phyloP scores from a whole-genome alignment of 1,140 invertebrate genomes.

The Zaprionus inermis region DNA sequence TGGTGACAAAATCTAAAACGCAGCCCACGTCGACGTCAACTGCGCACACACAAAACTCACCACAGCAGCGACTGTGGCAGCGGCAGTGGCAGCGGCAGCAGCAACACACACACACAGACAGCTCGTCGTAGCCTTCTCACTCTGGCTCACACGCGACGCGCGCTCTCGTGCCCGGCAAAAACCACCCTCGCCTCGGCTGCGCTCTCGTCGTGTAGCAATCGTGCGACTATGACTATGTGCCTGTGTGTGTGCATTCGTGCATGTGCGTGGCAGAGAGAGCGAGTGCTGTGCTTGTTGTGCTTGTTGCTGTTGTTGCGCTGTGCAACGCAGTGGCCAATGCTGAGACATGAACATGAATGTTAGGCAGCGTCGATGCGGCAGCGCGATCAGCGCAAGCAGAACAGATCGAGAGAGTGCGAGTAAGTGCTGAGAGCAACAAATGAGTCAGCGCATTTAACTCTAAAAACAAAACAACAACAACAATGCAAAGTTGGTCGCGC shows the following conservation, averaged over 20 bases:
- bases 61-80: conserved; percentile 52
- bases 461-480: background rate
- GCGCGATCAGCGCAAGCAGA: background rate
- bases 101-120: background rate
- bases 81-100: conserved; percentile 1
- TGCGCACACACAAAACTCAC: conserved; percentile 55
- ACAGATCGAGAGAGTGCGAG: background rate
- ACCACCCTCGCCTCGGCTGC: background rate
- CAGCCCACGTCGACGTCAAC: conserved; percentile 28
- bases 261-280: background rate
- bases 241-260: background rate
- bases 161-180: background rate
- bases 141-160: background rate
- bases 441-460: too few species aligned
- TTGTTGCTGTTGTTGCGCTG: background rate
- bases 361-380: conserved; percentile 22
- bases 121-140: background rate
- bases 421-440: too few species aligned
- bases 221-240: background rate
- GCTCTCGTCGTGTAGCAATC: too few species aligned
- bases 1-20: conserved; percentile 73
- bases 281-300: too few species aligned
- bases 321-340: background rate
- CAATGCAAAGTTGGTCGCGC: background rate
- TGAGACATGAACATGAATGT: background rate